Evolutionary conservation across 1,140 invertebrate species (phyloP).

Genomic region (Pomacea maculata): DNA sequence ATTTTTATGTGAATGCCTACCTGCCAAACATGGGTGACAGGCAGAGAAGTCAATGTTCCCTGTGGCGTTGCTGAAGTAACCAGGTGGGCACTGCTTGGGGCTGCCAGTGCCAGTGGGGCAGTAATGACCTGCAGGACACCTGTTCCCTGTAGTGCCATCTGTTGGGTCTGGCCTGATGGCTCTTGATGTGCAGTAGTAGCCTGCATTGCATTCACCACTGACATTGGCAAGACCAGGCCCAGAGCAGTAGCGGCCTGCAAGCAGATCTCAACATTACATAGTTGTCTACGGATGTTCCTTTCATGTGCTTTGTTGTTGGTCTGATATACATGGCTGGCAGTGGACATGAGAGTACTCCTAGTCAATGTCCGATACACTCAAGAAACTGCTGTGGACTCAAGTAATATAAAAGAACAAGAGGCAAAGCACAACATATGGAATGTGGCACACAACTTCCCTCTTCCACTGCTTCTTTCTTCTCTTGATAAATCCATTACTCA

Average conservation of each 20-base stretch:
- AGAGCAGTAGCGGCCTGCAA: conserved; percentile 56
- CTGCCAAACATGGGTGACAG: conserved; percentile 54
- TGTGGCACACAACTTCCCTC: no score
- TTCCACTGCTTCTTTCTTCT: no score
- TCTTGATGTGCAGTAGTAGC: conserved; percentile 55
- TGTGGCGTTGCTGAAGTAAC: conserved; percentile 53
- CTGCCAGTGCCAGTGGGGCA: conserved; percentile 47
- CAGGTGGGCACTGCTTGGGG: conserved; percentile 47
- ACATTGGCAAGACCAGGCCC: conserved; percentile 45
- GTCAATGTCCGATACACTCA: no score
- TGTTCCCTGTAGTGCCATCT: conserved; percentile 52
- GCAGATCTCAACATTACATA: no score
- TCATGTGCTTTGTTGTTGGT: no score
- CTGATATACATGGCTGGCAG: no score
- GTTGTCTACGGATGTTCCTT: no score
- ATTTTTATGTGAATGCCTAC: conserved; percentile 28
- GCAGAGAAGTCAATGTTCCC: conserved; percentile 48
- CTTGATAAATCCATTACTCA: no score
- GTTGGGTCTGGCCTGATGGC: conserved; percentile 48
- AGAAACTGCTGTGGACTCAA: no score
- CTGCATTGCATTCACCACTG: conserved; percentile 52
- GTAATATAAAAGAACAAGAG: no score
- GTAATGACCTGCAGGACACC: conserved; percentile 52
- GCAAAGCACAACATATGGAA: no score
- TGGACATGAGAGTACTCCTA: no score